Evolutionary conservation across 2,797 vertebrate species (phyloP).

Genomic region (Sorex maritimensis): DNA sequence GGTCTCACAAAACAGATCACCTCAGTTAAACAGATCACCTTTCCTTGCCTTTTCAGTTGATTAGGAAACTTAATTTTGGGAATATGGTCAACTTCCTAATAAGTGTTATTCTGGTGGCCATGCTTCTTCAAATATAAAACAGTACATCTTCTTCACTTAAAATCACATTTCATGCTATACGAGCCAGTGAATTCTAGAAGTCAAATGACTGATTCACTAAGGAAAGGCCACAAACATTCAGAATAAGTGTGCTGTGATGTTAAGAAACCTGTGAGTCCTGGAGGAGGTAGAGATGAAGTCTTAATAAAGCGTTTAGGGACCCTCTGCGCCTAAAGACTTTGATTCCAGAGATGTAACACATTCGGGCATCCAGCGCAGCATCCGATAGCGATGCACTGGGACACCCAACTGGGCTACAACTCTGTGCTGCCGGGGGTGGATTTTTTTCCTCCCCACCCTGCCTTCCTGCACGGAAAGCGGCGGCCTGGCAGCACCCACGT

Average conservation of each 20-base stretch:
- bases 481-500: no score
- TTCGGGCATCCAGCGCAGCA: no score
- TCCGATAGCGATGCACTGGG: no score
- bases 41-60: slow-evolving; percentile 1
- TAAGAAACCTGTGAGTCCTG: background rate
- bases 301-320: background rate
- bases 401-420: no score
- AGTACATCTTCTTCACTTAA: background rate
- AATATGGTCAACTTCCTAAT: background rate
- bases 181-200: background rate
- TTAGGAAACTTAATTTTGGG: background rate
- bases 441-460: no score
- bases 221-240: background rate
- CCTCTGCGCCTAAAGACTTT: no score
- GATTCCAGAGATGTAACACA: no score
- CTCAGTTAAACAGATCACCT: background rate
- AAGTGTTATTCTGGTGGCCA: background rate
- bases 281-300: background rate
- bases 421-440: no score
- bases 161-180: background rate
- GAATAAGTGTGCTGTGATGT: background rate
- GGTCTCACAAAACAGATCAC: background rate
- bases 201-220: background rate
- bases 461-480: no score
- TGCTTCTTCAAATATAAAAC: background rate